Evolutionary conservation across 2,888 invertebrate species (phyloP).

Genomic region (Meliscaeva auricollis): DNA sequence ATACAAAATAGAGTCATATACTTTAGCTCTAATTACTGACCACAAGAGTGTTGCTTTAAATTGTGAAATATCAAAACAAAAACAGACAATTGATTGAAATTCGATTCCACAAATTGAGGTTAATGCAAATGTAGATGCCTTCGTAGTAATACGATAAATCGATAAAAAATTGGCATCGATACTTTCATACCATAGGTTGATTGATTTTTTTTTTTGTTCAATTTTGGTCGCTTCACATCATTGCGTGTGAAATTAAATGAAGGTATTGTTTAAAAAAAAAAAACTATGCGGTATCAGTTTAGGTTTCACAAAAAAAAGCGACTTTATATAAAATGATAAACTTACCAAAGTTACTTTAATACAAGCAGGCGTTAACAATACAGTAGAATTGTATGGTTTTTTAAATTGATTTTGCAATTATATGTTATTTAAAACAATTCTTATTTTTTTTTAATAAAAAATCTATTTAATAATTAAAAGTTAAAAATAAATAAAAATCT

Average conservation of each 20-base stretch:
- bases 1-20: background rate
- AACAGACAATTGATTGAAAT: constrained; percentile 22
- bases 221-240: constrained; percentile 26
- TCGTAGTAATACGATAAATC: background rate
- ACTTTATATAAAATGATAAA: background rate
- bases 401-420: too few relatives aligned
- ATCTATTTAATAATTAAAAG: too few relatives aligned
- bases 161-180: constrained; percentile 8
- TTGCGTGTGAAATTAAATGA: constrained; percentile 27
- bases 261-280: background rate
- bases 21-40: background rate
- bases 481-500: too few relatives aligned
- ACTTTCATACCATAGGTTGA: background rate
- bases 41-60: constrained; percentile 4
- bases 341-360: too few relatives aligned
- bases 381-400: too few relatives aligned
- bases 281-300: background rate
- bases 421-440: too few relatives aligned
- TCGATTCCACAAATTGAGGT: constrained; percentile 7
- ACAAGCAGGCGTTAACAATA: too few relatives aligned
- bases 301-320: background rate
- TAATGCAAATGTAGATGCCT: too few relatives aligned
- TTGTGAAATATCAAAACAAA: constrained; percentile 14
- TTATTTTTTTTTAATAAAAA: too few relatives aligned
- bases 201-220: background rate